These are phyloP conservation scores for Oscheius myriophilus DNA, from an alignment of 2,888 invertebrate species.

Conservation along the genomic window DNA sequence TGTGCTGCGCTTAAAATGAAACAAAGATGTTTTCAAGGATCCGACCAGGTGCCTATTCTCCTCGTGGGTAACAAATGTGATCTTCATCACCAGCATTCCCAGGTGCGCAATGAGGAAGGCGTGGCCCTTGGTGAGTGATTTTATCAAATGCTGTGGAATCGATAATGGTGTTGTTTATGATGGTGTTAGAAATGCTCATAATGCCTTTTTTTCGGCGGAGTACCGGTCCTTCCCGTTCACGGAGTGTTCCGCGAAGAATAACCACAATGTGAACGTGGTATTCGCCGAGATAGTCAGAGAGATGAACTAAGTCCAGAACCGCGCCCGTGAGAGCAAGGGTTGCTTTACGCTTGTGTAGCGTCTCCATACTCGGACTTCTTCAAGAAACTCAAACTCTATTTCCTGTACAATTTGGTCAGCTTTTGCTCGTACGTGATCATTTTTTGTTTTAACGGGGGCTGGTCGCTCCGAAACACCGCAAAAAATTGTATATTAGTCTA, in stretches of 20 bases:
- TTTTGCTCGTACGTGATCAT: no score
- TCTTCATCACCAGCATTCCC: conserved; percentile 95
- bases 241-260: conserved; percentile 97
- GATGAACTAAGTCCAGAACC: conserved; percentile 93
- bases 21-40: conserved; percentile 64
- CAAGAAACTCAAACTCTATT: no score
- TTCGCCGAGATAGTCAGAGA: conserved; percentile 99
- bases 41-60: conserved; percentile 87
- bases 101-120: conserved; percentile 79
- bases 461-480: not conserved
- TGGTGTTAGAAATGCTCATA: not conserved
- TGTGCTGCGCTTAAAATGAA: no score
- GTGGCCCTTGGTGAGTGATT: conserved; percentile 46
- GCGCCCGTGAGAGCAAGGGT: conserved; percentile 52
- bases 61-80: conserved; percentile 99
- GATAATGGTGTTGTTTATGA: no score
- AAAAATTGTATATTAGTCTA: not conserved
- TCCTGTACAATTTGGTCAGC: no score
- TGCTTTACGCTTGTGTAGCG: conserved; percentile 53
- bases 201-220: conserved; percentile 80
- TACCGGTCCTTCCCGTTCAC: conserved; percentile 97
- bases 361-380: not conserved
- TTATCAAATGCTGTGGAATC: no score
- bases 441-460: no score
- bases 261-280: conserved; percentile 79